These are phyloP conservation scores for Cephalotes varians DNA, from an alignment of 2,888 invertebrate genomes.

Conservation along the genomic window DNA sequence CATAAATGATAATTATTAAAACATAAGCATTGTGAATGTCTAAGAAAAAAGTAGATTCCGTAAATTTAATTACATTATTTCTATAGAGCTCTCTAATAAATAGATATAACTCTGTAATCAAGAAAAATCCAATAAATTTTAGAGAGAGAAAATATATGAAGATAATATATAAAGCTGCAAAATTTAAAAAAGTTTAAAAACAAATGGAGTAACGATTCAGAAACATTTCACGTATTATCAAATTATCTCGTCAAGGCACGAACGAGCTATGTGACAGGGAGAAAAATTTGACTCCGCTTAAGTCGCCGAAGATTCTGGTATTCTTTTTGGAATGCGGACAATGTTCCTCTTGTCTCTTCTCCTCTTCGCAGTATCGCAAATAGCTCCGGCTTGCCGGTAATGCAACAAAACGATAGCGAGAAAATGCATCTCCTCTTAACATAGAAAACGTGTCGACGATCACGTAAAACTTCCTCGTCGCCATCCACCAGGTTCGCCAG, in stretches of 20 bases:
- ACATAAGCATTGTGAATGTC: too few species aligned
- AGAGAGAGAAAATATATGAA: background rate
- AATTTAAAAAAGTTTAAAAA: background rate
- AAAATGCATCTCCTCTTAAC: slow-evolving; percentile 37
- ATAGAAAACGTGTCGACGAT: slow-evolving; percentile 61
- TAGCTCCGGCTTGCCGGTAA: slow-evolving; percentile 49
- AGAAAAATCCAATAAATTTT: slow-evolving; percentile 18
- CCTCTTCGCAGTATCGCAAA: slow-evolving; percentile 45
- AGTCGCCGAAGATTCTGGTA: slow-evolving; percentile 4
- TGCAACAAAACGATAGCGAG: slow-evolving; percentile 61
- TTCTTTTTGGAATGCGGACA: slow-evolving; percentile 33
- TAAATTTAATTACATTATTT: background rate
- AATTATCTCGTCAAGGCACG: background rate
- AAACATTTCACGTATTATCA: background rate
- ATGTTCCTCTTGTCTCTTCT: slow-evolving; percentile 14
- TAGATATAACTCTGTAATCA: background rate
- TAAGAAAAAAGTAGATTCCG: background rate
- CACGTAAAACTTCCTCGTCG: slow-evolving; percentile 44
- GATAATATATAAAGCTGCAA: background rate
- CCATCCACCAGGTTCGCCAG: slow-evolving; percentile 54
- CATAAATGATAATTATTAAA: background rate
- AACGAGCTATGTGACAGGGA: background rate
- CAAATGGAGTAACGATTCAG: background rate
- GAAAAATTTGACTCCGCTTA: slow-evolving; percentile 1
- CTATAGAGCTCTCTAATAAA: too few species aligned